A percentile compares a stretch with the other conserved stretches of the same genome.
These are phyloP conservation scores for Acholoe squamosa DNA, from an alignment of 2,888 invertebrate species.

Conservation along the genomic window DNA sequence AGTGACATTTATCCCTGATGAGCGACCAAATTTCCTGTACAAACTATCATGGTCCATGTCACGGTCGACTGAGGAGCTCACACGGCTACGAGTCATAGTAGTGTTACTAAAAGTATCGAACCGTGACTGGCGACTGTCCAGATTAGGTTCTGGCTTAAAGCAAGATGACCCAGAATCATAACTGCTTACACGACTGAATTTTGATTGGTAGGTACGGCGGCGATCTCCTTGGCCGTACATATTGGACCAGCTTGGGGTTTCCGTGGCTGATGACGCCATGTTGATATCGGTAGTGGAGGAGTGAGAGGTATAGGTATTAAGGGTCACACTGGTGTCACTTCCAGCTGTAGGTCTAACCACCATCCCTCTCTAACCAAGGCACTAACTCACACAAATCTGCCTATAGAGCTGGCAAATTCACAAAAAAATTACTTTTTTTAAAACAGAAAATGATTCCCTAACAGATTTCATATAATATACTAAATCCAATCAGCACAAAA, in stretches of 20 bases:
- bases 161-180: slow-evolving; percentile 42
- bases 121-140: slow-evolving; percentile 6
- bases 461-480: no score
- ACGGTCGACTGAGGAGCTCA: slow-evolving; percentile 51
- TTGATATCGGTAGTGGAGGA: neutral
- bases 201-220: neutral
- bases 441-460: neutral
- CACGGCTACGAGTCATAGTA: neutral
- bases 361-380: slow-evolving; percentile 34
- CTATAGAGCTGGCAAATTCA: neutral
- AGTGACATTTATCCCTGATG: neutral
- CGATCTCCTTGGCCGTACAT: slow-evolving; percentile 36
- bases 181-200: slow-evolving; percentile 30
- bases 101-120: slow-evolving; percentile 5
- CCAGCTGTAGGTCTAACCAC: slow-evolving; percentile 20
- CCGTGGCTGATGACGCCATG: neutral
- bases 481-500: neutral
- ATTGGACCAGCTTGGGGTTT: slow-evolving; percentile 56
- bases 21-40: neutral
- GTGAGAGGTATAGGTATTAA: neutral
- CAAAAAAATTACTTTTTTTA: neutral
- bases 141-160: neutral
- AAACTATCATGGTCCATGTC: neutral
- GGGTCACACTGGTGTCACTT: neutral
- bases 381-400: neutral